A percentile compares a stretch with the other conserved stretches of the same genome.
phyloP scores from a whole-genome alignment of 1,140 invertebrate species.

The Lysiphlebus fabarum region DNA sequence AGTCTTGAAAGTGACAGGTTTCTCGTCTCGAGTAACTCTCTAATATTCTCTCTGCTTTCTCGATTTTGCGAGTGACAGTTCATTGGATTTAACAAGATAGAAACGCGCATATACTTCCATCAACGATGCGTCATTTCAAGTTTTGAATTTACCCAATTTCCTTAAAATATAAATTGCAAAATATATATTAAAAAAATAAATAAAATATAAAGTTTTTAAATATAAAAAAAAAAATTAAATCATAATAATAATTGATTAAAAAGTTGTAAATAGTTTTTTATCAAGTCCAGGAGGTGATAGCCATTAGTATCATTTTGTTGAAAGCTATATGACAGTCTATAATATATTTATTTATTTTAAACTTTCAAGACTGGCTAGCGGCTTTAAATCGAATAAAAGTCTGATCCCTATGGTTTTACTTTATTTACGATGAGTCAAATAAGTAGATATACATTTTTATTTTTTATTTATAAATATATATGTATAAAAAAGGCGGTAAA shows the following conservation, averaged over 20 bases:
- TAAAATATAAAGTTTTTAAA: too few species aligned
- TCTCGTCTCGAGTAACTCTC: constrained; percentile 23
- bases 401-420: constrained; percentile 27
- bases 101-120: too few species aligned
- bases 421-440: constrained; percentile 32
- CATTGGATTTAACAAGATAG: constrained; percentile 20
- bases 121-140: too few species aligned
- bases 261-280: too few species aligned
- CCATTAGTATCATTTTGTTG: too few species aligned
- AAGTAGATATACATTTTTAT: neutral
- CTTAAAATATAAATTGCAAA: too few species aligned
- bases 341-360: neutral
- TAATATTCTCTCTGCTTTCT: constrained; percentile 21
- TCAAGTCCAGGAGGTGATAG: too few species aligned
- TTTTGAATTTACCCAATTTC: too few species aligned
- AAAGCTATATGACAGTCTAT: neutral
- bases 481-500: neutral
- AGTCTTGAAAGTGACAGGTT: constrained; percentile 27
- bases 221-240: too few species aligned
- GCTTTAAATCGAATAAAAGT: constrained; percentile 46
- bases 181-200: too few species aligned
- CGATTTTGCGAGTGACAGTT: constrained; percentile 26
- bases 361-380: constrained; percentile 13
- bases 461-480: neutral
- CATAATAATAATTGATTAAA: too few species aligned